A percentile compares a stretch with the other conserved stretches of the same genome.
phyloP scores from a whole-genome alignment of 2,888 invertebrate species.

The Lasius platythorax region DNA sequence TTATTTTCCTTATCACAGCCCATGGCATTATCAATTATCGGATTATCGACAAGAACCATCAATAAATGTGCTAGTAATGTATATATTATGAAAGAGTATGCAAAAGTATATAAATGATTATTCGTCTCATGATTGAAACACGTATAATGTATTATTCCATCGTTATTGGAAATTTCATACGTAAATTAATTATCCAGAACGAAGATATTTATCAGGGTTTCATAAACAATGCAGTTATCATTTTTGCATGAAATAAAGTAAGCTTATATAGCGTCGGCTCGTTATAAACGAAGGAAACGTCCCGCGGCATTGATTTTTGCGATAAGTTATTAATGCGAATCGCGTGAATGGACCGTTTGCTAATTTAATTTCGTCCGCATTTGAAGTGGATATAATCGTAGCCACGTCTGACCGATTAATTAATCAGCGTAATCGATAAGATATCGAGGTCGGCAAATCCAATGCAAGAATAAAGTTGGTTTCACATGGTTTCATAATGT shows the following conservation, averaged over 20 bases:
- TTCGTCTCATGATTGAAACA: background rate
- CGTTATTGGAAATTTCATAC: background rate
- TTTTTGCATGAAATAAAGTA: conserved; percentile 14
- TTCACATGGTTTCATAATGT: conserved; percentile 3
- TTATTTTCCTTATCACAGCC: background rate
- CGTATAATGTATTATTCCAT: background rate
- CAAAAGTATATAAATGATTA: background rate
- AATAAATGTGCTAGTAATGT: background rate
- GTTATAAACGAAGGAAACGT: conserved; percentile 2
- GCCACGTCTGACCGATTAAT: conserved; percentile 53
- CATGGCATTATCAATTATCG: background rate
- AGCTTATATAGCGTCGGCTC: background rate
- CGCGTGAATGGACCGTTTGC: conserved; percentile 33
- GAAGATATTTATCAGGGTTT: background rate
- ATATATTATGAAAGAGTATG: background rate
- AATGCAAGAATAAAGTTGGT: conserved; percentile 8
- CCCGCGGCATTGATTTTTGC: conserved; percentile 35
- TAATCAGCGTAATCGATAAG: conserved; percentile 51
- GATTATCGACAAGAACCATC: background rate
- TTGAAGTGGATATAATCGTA: conserved; percentile 38
- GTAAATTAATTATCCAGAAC: background rate
- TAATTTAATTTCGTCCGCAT: conserved; percentile 45
- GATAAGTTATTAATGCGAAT: conserved; percentile 45
- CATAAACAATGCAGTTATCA: conserved; percentile 4
- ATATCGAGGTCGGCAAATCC: conserved; percentile 37